Base-by-base conservation (phyloP, 2,888 invertebrate species). In the Calameuta idolon region DNA sequence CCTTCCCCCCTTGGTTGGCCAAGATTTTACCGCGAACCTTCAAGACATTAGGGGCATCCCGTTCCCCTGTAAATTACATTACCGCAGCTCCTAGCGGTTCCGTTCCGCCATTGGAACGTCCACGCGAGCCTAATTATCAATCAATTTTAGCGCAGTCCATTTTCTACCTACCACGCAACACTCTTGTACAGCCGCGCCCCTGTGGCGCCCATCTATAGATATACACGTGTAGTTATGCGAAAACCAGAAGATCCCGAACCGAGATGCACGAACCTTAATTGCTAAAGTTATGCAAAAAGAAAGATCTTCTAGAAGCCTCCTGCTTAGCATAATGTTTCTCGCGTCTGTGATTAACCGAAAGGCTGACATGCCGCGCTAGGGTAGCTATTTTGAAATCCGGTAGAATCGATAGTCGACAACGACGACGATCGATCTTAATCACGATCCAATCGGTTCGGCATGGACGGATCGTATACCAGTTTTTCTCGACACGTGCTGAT, bases 291-390 rank as follows among this genome's bases (percentile, higher is more conserved):
- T 34, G 34, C 31, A 34, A 71, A 34, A 71, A 71, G 33, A 33
- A 11, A 34, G 34, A 5, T 71, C 71, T 31, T 34, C 31, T 34
- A 30, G 34, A 35, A 74, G 74, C 74, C 30, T n/a, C 37, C 31
- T n/a, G 23, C 74, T 74, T 74, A 74, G 74, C 74, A 74, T 74
- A 74, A 74, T 34, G 37, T 34, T 33, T 12, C 74, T 34, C n/a
- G 15, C 12, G 35, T 33, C 74, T 74, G 74, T 74, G 31, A 74
- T 74, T 74, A 74, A n/a, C 33, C 74, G 12, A n/a, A 74, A 12
- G 35, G 74, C 35, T 34, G 23, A 33, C 71, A 71, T 33, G 71
- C 71, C 31, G 40, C 40, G 5, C 40, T 23, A 55, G 40, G 23
- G n/a, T 55, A 23, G 40, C 40, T 55, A 55, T 55, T 55, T 55